phyloP scores from a whole-genome alignment of 2,888 invertebrate species.

The Phymatocera aterrima region DNA sequence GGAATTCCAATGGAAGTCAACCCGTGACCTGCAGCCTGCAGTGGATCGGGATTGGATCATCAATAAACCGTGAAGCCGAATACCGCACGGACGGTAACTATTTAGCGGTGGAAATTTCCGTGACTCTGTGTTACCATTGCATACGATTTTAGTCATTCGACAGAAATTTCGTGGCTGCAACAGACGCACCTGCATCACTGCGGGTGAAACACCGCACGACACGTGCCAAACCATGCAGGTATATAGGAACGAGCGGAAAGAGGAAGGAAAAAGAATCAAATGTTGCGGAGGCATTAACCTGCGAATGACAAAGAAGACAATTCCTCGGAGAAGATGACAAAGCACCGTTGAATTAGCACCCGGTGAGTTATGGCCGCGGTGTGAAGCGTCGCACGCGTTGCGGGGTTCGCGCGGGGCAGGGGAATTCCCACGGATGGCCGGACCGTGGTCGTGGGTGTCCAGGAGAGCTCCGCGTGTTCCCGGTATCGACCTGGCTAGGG shows the following conservation, averaged over 20 bases:
- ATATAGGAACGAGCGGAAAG: not conserved
- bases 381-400: constrained; percentile 19
- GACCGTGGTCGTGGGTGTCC: constrained; percentile 44
- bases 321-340: constrained; percentile 35
- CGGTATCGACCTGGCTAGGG: constrained; percentile 45
- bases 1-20: constrained; percentile 5
- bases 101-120: constrained; percentile 10
- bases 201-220: not conserved
- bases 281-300: not conserved
- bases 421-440: constrained; percentile 34
- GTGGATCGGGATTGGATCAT: not conserved
- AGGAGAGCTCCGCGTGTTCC: constrained; percentile 44
- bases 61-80: constrained; percentile 20
- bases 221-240: constrained; percentile 5
- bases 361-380: constrained; percentile 44
- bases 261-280: too few species aligned
- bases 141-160: not conserved
- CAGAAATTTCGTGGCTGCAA: not conserved
- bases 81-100: not conserved
- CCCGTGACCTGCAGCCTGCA: not conserved
- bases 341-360: constrained; percentile 42
- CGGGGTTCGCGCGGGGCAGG: constrained; percentile 25
- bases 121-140: not conserved
- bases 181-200: not conserved
- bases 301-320: constrained; percentile 23